A percentile compares a stretch with the other conserved stretches of the same genome.
These are phyloP conservation scores for Anthonomus grandis DNA, from an alignment of 1,140 invertebrate genomes.

Conservation along the genomic window DNA sequence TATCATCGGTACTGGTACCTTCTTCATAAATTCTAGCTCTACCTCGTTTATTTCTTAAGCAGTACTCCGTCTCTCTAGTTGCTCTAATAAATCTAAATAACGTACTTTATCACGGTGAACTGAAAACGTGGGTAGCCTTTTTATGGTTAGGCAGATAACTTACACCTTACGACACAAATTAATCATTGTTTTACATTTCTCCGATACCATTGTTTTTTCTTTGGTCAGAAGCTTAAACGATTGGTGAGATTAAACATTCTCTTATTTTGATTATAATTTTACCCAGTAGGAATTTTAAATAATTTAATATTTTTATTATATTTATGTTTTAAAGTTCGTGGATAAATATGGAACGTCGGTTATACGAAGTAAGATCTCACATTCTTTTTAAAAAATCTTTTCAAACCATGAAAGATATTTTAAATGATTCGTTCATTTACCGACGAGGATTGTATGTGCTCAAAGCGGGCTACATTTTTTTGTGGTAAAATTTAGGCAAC, in stretches of 20 bases:
- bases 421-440: neutral
- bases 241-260: neutral
- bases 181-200: slow-evolving; percentile 24
- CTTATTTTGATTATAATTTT: neutral
- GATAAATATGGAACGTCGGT: no score
- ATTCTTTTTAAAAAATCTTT: no score
- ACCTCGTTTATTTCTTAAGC: no score
- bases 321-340: no score
- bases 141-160: slow-evolving; percentile 21
- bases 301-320: no score
- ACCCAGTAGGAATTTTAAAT: neutral
- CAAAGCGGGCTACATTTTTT: slow-evolving; percentile 20
- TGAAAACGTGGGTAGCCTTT: slow-evolving; percentile 18
- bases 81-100: slow-evolving; percentile 18
- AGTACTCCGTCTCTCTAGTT: no score
- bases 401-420: no score
- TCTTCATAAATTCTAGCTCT: no score
- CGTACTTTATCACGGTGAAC: slow-evolving; percentile 11
- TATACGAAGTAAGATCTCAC: no score
- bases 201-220: slow-evolving; percentile 21
- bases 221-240: slow-evolving; percentile 13
- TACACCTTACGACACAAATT: slow-evolving; percentile 23
- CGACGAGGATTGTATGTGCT: no score
- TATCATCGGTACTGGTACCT: no score
- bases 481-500: slow-evolving; percentile 19